Evolutionary conservation across 1,140 invertebrate species (phyloP), one percentile per base, ranked within the genome.

Genomic region (Trachelipus rathkii): DNA sequence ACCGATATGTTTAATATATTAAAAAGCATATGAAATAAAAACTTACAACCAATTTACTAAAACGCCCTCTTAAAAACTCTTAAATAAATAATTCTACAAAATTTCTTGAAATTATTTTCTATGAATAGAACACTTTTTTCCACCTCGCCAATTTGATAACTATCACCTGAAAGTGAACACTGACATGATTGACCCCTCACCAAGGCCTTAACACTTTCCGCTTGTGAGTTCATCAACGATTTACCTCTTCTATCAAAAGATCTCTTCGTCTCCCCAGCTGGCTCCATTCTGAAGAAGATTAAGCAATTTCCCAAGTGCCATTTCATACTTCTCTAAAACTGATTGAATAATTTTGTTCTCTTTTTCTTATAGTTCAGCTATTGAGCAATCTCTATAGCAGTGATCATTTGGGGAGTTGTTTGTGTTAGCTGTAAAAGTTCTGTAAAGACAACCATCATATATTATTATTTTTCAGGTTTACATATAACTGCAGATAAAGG

Each of bases 241-340:
- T 46, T 13, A 71, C 19, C 24, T 66, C 74, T 71, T 45, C 74
- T 45, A 76, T 43, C 50, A 76, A 53, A 15, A 76, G 50, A 11
- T 76, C 68, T 53, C 74, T 72, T 71, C 74, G 53, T 53, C 69
- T 76, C 10, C 74, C 74, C 10, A n/a, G n/a, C 44, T 68, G 0
- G 74, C 68, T 66, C 71, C 74, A 45, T 76, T 70, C 60, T 76
- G 74, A 45, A 71, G 46, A 23, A 76, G 67, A 53, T 43, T 71
- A 43, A 76, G 33, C 19, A 76, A 66, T 10, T 50, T 76, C 9
- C 74, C 74, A 9, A 76, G 23, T 9, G 74, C 74, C 19, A 76
- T 24, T 50, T 76, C 67, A 43, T 76, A 76, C 44, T 76, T 76
- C 44, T 76, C 74, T 7, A 76, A 45, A 9, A 68, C 74, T n/a